phyloP scores from a whole-genome alignment of 2,113 vertebrate species.

The Rostratula benghalensis region DNA sequence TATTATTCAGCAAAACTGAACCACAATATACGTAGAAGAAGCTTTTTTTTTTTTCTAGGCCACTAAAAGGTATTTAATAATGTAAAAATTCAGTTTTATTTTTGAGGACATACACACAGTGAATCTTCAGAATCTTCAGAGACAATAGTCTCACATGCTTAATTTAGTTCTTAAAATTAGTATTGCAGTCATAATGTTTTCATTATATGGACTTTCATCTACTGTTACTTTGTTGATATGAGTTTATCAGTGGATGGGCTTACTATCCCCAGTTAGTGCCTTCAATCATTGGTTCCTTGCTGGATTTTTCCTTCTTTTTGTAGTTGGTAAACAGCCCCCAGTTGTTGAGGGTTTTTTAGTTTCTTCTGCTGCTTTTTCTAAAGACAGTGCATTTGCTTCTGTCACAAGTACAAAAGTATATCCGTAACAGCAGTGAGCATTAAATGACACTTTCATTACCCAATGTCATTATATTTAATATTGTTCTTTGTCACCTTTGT shows the following conservation, averaged over 20 bases:
- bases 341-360: not conserved
- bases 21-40: not conserved
- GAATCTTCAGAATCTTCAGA: conserved; percentile 49
- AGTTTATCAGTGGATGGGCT: conserved; percentile 14
- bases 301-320: not conserved
- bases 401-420: not conserved
- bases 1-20: not conserved
- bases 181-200: conserved; percentile 36
- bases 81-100: conserved; percentile 47
- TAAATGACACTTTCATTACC: not conserved
- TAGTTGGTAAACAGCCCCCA: not conserved
- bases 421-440: not conserved
- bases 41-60: not conserved
- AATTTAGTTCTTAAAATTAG: conserved; percentile 33
- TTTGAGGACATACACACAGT: not conserved
- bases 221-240: not conserved
- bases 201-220: conserved; percentile 54
- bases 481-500: not conserved
- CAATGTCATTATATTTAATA: not conserved
- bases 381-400: not conserved
- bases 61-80: conserved; percentile 6
- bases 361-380: not conserved
- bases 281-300: conserved; percentile 50
- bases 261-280: conserved; percentile 24
- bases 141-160: not conserved